phyloP scores from a whole-genome alignment of 2,888 invertebrate genomes.

The Brenthis hecate region DNA sequence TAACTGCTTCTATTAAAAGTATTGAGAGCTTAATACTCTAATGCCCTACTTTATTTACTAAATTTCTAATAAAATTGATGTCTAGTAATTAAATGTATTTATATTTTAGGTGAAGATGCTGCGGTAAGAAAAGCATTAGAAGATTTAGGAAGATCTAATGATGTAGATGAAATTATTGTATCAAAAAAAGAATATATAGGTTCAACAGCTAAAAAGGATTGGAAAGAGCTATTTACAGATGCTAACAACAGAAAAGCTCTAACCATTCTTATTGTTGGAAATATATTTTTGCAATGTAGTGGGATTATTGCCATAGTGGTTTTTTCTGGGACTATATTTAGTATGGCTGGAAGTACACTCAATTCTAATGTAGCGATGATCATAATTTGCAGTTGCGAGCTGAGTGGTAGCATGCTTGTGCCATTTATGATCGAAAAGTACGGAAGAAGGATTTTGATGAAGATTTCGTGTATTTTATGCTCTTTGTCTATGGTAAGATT shows the following conservation, averaged over 20 bases:
- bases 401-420: conserved; percentile 28
- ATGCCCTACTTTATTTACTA: too few species aligned
- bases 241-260: conserved; percentile 54
- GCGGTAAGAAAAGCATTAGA: conserved; percentile 46
- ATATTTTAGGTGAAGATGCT: conserved; percentile 48
- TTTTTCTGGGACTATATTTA: conserved; percentile 36
- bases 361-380: conserved; percentile 34
- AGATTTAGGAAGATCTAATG: conserved; percentile 52
- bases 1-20: too few species aligned
- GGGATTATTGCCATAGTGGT: conserved; percentile 31
- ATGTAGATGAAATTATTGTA: conserved; percentile 45
- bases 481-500: conserved; percentile 36
- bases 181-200: conserved; percentile 42
- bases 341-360: conserved; percentile 30
- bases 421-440: conserved; percentile 36
- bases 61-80: too few species aligned
- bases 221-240: conserved; percentile 51
- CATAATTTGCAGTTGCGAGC: conserved; percentile 34
- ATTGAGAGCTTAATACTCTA: too few species aligned
- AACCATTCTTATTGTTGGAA: conserved; percentile 48
- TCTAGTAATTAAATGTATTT: neutral
- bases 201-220: conserved; percentile 39
- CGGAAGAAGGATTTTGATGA: conserved; percentile 32
- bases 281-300: conserved; percentile 42
- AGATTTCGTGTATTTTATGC: conserved; percentile 30